Conservation (phyloP, 2,113 vertebrate species). For the Otis tarda region DNA sequence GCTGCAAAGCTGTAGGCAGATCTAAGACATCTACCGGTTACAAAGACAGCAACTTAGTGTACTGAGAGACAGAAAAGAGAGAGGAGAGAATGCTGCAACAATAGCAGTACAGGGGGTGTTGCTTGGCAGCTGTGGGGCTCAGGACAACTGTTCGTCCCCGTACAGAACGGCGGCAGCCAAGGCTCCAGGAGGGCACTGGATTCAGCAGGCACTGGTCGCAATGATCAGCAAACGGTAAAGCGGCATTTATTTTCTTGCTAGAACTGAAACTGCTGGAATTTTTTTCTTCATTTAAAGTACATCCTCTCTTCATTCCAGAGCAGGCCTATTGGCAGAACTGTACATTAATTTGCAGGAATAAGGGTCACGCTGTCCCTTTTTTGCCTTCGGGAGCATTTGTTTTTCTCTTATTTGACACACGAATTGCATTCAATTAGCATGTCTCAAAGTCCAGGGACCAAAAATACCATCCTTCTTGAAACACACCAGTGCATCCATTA, state of each 20-base stretch:
- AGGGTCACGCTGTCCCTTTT: background rate
- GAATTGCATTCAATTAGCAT: background rate
- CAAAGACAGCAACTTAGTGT: background rate
- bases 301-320: background rate
- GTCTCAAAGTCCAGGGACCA: background rate
- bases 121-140: background rate
- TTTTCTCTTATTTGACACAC: no score
- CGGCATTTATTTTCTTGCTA: background rate
- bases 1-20: constrained; percentile 13
- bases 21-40: background rate
- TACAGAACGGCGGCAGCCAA: fast-evolving
- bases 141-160: no score
- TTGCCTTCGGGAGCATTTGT: background rate
- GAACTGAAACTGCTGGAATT: background rate
- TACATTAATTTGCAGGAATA: background rate
- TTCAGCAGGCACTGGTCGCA: background rate
- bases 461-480: background rate
- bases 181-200: background rate
- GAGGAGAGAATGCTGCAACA: background rate
- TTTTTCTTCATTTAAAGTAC: background rate
- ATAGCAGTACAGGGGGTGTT: fast-evolving
- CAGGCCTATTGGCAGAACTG: background rate
- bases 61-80: background rate
- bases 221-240: background rate
- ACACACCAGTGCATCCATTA: background rate